Evolutionary conservation across 2,113 vertebrate genomes (phyloP).

Genomic region (Neogobius melanostomus): DNA sequence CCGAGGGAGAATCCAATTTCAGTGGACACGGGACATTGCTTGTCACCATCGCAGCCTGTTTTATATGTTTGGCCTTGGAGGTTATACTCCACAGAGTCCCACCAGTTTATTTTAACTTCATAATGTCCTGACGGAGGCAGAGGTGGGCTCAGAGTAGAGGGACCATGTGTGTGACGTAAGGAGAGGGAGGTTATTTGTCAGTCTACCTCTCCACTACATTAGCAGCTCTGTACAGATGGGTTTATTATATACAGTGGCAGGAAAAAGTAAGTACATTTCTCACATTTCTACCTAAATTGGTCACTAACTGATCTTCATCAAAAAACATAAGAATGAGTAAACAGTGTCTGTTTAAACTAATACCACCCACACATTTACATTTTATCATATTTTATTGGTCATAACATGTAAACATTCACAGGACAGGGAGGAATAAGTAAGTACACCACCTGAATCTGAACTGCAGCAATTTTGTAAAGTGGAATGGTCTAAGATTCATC

Average conservation of each 20-base stretch:
- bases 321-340: too few species aligned
- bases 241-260: neutral
- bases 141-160: conserved; percentile 1
- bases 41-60: conserved; percentile 39
- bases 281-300: too few species aligned
- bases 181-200: conserved; percentile 4
- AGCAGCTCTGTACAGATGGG: conserved; percentile 17
- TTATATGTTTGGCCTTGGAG: conserved; percentile 47
- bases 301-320: too few species aligned
- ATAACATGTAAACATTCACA: too few species aligned
- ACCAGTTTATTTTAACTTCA: conserved; percentile 35
- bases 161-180: conserved; percentile 28
- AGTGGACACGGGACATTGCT: conserved; percentile 48
- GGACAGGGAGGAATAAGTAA: too few species aligned
- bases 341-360: too few species aligned
- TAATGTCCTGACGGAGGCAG: conserved; percentile 30
- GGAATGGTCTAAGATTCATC: too few species aligned
- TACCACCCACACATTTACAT: too few species aligned
- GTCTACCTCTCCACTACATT: neutral
- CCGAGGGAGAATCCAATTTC: conserved; percentile 50
- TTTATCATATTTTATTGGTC: too few species aligned
- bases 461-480: too few species aligned
- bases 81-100: conserved; percentile 6
- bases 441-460: too few species aligned
- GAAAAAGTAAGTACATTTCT: too few species aligned